Conservation (phyloP, 2,888 invertebrate genomes). For the Drosophila fulvimacula region DNA sequence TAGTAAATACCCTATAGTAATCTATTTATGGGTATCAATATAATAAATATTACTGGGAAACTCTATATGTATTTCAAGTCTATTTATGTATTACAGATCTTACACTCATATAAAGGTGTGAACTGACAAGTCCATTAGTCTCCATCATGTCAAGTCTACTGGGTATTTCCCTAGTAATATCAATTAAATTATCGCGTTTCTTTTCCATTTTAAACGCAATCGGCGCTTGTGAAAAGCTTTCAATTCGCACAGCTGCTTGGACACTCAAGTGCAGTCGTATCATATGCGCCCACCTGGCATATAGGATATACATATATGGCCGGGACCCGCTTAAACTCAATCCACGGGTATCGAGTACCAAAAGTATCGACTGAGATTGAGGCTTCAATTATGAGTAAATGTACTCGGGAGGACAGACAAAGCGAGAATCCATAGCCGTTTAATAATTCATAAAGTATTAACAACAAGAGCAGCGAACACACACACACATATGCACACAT, state of each 20-base stretch:
- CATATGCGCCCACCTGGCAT: neutral
- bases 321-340: neutral
- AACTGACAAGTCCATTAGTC: neutral
- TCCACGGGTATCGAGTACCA: conserved; percentile 28
- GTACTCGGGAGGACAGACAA: conserved; percentile 36
- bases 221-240: neutral
- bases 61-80: too few relatives aligned
- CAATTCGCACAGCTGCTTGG: conserved; percentile 13
- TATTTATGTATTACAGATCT: too few relatives aligned
- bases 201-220: conserved; percentile 23
- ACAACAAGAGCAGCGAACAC: conserved; percentile 9
- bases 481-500: conserved; percentile 7
- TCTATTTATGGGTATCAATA: too few relatives aligned
- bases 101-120: neutral
- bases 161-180: conserved; percentile 1
- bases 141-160: neutral
- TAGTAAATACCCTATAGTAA: neutral
- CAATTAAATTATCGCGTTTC: conserved; percentile 12
- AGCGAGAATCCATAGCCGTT: conserved; percentile 42
- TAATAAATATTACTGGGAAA: too few relatives aligned
- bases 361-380: conserved; percentile 36
- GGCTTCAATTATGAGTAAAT: conserved; percentile 55
- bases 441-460: conserved; percentile 54
- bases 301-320: too few relatives aligned
- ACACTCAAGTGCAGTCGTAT: neutral